phyloP scores from a whole-genome alignment of 1,140 invertebrate species.

The Pteromalus puparum region DNA sequence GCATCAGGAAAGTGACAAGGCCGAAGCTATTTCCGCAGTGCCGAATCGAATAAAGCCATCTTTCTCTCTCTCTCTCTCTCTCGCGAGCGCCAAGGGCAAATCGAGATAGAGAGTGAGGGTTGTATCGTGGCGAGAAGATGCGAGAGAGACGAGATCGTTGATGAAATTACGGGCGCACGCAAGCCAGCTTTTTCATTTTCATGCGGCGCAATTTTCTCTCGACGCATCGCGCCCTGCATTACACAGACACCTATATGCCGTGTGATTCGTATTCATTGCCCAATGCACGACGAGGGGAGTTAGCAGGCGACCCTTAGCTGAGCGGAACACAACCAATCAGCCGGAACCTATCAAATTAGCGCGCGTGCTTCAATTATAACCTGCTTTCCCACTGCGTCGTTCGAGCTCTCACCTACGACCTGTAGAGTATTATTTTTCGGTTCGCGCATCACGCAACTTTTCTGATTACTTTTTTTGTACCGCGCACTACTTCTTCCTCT shows the following conservation, averaged over 20 bases:
- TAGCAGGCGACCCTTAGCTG: not conserved
- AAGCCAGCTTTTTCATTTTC: not conserved
- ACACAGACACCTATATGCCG: too few species aligned
- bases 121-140: not conserved
- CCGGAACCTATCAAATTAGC: conserved; percentile 20
- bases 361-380: not conserved
- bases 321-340: conserved; percentile 12
- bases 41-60: not conserved
- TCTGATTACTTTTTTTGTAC: too few species aligned
- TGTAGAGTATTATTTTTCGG: not conserved
- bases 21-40: not conserved
- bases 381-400: not conserved
- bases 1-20: not conserved
- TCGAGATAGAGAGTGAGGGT: not conserved
- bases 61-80: not conserved
- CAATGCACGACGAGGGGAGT: too few species aligned
- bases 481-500: not conserved
- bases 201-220: not conserved
- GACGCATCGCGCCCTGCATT: not conserved
- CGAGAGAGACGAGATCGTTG: not conserved
- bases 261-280: not conserved
- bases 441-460: not conserved
- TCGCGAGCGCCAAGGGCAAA: not conserved
- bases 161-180: not conserved
- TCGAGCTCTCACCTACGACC: not conserved